Evolutionary conservation across 1,140 invertebrate genomes (phyloP), one percentile per base, ranked within the genome.

Genomic region (Drosophila micromelanica): DNA sequence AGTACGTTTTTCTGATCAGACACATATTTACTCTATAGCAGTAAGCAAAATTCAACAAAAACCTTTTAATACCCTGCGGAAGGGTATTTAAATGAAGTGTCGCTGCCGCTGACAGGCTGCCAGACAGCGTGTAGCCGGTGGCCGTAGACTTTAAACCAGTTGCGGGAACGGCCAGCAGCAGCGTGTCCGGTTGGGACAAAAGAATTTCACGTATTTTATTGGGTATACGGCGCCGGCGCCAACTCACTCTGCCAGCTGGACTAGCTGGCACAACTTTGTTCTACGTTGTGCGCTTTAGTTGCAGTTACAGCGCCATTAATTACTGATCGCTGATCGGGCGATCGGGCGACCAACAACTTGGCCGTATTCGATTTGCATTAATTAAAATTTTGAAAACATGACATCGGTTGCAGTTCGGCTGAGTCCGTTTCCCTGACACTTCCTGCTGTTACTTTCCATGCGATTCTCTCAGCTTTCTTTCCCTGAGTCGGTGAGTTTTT

Each of bases 141-240:
- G 27, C 35, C 38, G 20, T 51, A 45, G 38, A 23, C 32, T 37
- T 49, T 52, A 56, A 86, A 86, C 78, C 82, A 89, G 82, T 89
- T 74, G 49, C 52, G 37, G 42, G 56, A 40, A 35, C 15, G n/a
- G 32, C 1, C n/a, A 59, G 32, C 49, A 17, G 45, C 60, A 48
- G 42, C 49, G 75, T 87, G 84, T 86, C 82, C 82, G 82, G 82
- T 82, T 86, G 75, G 59, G 61, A 86, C 82, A 86, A 86, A 87
- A 86, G 82, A 89, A 72, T 70, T 68, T 63, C 17, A 78, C 49
- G 80, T 45, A 62, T 56, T 61, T 80, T 63, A 80, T 54, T 46
- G 48, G 13, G 42, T 15, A 15, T 20, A 15, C 27, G 51, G 35
- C 23, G 40, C 40, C 40, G 40, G 55, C 55, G 40, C 55, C 54